These are phyloP conservation scores for Drosophila conformis DNA, from an alignment of 2,888 invertebrate species.

Conservation along the genomic window DNA sequence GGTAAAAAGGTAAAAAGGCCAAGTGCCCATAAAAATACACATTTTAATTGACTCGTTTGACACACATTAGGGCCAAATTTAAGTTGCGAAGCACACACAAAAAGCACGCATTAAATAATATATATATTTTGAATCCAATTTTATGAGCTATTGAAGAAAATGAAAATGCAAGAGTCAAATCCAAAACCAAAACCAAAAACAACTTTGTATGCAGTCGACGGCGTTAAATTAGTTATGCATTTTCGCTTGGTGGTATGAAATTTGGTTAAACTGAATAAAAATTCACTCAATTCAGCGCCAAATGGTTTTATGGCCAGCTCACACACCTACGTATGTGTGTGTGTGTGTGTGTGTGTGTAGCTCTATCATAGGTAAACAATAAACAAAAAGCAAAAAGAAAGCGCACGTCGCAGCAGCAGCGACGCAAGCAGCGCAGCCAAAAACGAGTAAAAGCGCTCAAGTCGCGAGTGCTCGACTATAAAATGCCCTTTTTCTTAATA, in stretches of 20 bases:
- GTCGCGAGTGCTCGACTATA: neutral
- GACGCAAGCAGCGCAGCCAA: constrained; percentile 41
- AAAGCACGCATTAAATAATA: constrained; percentile 7
- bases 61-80: constrained; percentile 39
- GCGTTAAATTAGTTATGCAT: constrained; percentile 62
- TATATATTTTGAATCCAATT: constrained; percentile 14
- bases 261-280: constrained; percentile 52
- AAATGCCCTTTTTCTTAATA: neutral
- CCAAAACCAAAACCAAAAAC: neutral
- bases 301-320: constrained; percentile 43
- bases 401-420: constrained; percentile 64
- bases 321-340: constrained; percentile 10
- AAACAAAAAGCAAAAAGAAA: constrained; percentile 79
- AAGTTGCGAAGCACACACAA: constrained; percentile 8
- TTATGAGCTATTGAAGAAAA: constrained; percentile 26
- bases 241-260: constrained; percentile 39
- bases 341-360: constrained; percentile 40
- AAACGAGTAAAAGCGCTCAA: constrained; percentile 33
- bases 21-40: constrained; percentile 45
- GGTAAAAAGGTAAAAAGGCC: constrained; percentile 45
- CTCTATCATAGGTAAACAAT: constrained; percentile 76
- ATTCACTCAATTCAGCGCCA: constrained; percentile 65
- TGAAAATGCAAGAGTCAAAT: constrained; percentile 5
- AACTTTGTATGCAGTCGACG: constrained; percentile 61
- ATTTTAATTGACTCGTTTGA: constrained; percentile 56